Evolutionary conservation across 2,797 vertebrate genomes (phyloP).

Genomic region (Malacoraja senta): DNA sequence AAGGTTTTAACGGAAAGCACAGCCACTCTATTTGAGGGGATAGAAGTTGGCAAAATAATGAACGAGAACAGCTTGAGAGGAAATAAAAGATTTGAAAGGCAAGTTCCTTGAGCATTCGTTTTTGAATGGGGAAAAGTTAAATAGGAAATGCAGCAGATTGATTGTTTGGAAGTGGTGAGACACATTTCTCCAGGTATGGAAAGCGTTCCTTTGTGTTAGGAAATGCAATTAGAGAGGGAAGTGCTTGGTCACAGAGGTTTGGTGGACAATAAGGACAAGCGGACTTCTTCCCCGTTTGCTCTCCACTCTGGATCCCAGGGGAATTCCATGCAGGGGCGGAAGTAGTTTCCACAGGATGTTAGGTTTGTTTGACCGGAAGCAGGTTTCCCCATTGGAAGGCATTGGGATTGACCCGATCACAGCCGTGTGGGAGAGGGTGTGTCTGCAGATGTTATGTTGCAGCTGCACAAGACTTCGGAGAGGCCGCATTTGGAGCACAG

Average conservation of each 20-base stretch:
- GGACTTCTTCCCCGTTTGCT: background rate
- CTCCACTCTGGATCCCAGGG: background rate
- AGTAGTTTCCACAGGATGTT: background rate
- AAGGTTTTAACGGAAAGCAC: background rate
- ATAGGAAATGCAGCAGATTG: background rate
- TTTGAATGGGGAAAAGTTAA: background rate
- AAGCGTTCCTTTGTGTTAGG: background rate
- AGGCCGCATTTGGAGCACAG: too few species aligned
- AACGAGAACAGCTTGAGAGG: background rate
- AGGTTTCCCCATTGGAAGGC: background rate
- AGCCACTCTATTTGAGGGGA: too few species aligned
- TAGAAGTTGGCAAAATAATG: constrained; percentile 19
- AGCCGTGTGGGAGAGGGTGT: background rate
- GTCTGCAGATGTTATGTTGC: background rate
- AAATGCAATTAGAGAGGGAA: background rate
- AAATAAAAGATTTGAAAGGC: constrained; percentile 1
- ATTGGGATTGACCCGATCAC: background rate
- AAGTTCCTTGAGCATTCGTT: background rate
- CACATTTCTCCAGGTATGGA: background rate
- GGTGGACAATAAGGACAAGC: background rate
- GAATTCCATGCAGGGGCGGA: background rate
- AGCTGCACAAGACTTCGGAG: too few species aligned
- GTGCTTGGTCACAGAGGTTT: background rate
- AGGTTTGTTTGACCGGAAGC: too few species aligned
- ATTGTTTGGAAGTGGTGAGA: background rate